Base-by-base conservation (phyloP, 2,797 vertebrate genomes). In the Glossophaga mutica region DNA sequence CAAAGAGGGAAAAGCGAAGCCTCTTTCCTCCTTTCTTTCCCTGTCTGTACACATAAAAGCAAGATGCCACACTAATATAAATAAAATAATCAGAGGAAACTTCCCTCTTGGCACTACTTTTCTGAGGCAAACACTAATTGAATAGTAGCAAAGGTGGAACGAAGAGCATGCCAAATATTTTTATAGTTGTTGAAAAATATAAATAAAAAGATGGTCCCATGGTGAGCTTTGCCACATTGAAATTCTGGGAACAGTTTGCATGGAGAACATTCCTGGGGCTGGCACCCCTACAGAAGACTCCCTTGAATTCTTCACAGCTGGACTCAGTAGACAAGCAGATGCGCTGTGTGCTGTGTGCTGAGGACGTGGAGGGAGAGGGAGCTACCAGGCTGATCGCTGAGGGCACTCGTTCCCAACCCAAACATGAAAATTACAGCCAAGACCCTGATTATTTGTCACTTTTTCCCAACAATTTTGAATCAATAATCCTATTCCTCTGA, bases 291-390 rank as follows among this genome's bases (percentile, higher is more conserved):
- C 48, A 91, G 42, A 85, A 9, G 48, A 3, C 59, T 90, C 76
- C 97, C 82, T 92, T 91, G 77, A 92, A 89, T 86, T 97, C 83
- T 70, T 96, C 71, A 82, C 71, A 96, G 91, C 81, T 96, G 71
- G 89, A 37, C 67, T 91, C 74, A 34, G 9, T 87, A 87, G 93
- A 90, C 11, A 85, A 77, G 93, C 74, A 95, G 52, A 46, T 87
- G 65, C 5, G 87, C 52, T 59, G 12, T 37, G 29, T 19, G 48
- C 18, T 55, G 10, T 42, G 29, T 92, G 86, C 91, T 73, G 90
- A 93, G 84, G 87, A 97, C 74, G 39, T 6, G 46, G 55, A 96
- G 32, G 32, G 55, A 88, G 77, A 88, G 39, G 59, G 48, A 93
- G 83, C 84, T 44, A 90, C 87, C 65, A 88, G 48, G 39, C 42